Evolutionary conservation across 2,113 vertebrate species (phyloP), one percentile per base, ranked within the genome.

Genomic region (Nerophis ophidion): DNA sequence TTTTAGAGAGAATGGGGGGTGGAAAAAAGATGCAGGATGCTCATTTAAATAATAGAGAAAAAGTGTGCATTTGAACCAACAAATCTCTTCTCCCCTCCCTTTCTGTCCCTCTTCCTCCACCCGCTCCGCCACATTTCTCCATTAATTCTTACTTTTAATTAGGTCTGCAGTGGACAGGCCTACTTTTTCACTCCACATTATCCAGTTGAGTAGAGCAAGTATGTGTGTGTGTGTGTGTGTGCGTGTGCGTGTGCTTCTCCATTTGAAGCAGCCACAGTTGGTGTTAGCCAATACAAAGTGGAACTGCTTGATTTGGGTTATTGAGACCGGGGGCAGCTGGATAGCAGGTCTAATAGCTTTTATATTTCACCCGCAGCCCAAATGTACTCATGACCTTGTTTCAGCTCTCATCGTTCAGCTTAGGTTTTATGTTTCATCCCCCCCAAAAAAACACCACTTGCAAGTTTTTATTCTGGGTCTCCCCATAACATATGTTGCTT

Each of bases 71-170:
- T 84, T 85, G 79, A 82, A 86, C 83, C 79, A 84, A 85, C 80
- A 84, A 83, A 83, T 74, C 75, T 71, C 77, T 62, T 15, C 14
- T 53, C 4, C 51, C 58, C 59, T 40, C 51, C 50, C 59, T 62
- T 71, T 70, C 67, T 57, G 62, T 64, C 67, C 71, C 63, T 64
- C 66, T 68, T 62, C 79, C 71, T 73, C 74, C 74, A 76, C 76
- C 68, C 69, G 70, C 83, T 76, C 81, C 81, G 76, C 69, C 73
- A 60, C 82, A 82, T 76, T 82, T 85, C 79, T 87, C 87, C 85
- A 88, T 89, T 87, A 84, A 88, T 90, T 88, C 87, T 88, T 82
- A 81, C 81, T 88, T 88, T 90, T 90, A 91, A 91, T 89, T 89
- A 89, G 89, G 88, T 87, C 85, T 90, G 79, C 86, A 81, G 75